Evolutionary conservation across 2,113 vertebrate genomes (phyloP), one percentile per base, ranked within the genome.

Genomic region (Bagarius yarrelli): DNA sequence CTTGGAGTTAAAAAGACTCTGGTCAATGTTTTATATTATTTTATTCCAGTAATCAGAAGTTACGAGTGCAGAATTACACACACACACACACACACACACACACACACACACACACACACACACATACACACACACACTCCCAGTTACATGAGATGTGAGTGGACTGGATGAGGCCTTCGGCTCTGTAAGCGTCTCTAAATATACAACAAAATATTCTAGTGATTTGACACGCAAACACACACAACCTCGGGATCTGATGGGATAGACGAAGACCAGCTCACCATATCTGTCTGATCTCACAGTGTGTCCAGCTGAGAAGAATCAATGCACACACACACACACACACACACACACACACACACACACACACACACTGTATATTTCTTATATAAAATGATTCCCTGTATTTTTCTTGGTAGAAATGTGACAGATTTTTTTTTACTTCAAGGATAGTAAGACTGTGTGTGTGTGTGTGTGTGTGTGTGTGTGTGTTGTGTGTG

Each of bases 161-260:
- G 72, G 61, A 61, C 78, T 52, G 63, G 76, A 56, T 76, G 64
- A 80, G 27, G 40, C 82, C 72, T 71, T n/a, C 61, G 59, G 47
- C 72, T 9, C 14, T 74, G 69, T 69, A 78, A 44, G 32, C 44
- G 30, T 55, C 74, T 83, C 82, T 80, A 80, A 83, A 83, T 80
- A 83, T 83, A 79, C 77, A 80, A 63, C 18, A 27, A 52, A 18
- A 44, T 80, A 76, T 78, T 83, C 44, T 79, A 18, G 59, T 32
- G 55, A 80, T 30, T 23, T 15, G 9, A 70, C 30, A 59, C 40
- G 23, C 77, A 30, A 27, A 32, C 61, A 63, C 79, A 59, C 32
- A 30, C 50, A 16, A 59, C 76, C 55, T 40, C 34, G n/a, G 70
- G 69, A 57, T 32, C 69, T 47, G 36, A 50, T 47, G 60, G 3